phyloP scores from a whole-genome alignment of 1,140 invertebrate genomes.

The Leptonema lineaticorne region DNA sequence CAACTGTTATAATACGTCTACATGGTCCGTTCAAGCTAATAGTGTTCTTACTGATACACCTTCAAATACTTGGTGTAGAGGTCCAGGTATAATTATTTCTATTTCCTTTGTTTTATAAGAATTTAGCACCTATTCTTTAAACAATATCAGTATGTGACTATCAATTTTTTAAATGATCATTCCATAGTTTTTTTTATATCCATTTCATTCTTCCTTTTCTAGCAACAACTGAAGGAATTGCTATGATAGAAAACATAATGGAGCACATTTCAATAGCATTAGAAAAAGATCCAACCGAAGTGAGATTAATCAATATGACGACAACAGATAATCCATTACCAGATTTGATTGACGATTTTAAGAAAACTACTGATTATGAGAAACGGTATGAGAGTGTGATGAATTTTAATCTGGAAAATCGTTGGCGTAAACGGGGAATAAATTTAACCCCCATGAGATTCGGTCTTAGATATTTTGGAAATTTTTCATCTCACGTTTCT shows the following conservation, averaged over 20 bases:
- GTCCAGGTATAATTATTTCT: conserved; percentile 57
- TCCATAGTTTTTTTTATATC: no score
- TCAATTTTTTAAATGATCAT: no score
- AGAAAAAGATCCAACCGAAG: conserved; percentile 67
- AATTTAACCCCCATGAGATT: conserved; percentile 69
- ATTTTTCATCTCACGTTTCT: conserved; percentile 66
- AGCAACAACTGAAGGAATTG: conserved; percentile 66
- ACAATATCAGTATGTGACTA: no score
- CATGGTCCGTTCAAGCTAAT: conserved; percentile 59
- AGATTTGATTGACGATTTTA: conserved; percentile 63
- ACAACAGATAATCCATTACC: conserved; percentile 49
- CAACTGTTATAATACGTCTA: conserved; percentile 61
- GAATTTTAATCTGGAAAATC: conserved; percentile 67
- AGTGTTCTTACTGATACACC: conserved; percentile 63
- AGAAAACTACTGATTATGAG: conserved; percentile 62
- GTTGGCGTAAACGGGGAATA: conserved; percentile 77
- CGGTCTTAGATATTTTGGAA: conserved; percentile 58
- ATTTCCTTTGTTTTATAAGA: neutral
- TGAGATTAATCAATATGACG: conserved; percentile 65
- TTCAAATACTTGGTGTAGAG: conserved; percentile 60
- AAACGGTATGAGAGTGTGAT: conserved; percentile 57
- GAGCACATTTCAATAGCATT: conserved; percentile 74
- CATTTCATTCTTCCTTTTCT: conserved; percentile 43
- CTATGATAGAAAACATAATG: conserved; percentile 75
- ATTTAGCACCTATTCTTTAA: neutral